Percentiles rank a stretch among this genome's conserved stretches.
Conservation (phyloP, 2,888 invertebrate genomes). For the Bursaphelenchus okinawaensis region DNA sequence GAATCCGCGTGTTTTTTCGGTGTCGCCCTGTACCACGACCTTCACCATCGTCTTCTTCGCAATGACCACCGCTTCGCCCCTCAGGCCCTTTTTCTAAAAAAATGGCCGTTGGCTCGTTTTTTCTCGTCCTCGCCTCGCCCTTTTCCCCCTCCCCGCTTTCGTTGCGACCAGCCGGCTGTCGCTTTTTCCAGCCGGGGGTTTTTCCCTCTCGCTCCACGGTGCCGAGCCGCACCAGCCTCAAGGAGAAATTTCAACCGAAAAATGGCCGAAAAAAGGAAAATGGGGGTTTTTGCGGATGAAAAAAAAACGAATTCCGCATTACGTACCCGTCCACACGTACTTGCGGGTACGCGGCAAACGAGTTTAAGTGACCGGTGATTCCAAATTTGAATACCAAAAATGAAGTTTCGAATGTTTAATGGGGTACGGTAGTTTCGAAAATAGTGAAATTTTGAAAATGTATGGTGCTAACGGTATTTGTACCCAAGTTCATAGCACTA, state of each 20-base stretch:
- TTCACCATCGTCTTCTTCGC: not conserved
- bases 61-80: not conserved
- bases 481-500: too few relatives aligned
- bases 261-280: not conserved
- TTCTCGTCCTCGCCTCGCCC: not conserved
- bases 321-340: too few relatives aligned
- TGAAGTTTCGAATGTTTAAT: too few relatives aligned
- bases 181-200: not conserved
- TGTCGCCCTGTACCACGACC: not conserved
- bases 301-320: too few relatives aligned
- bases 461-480: too few relatives aligned
- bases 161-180: not conserved
- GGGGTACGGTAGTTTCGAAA: too few relatives aligned
- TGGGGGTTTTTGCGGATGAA: too few relatives aligned
- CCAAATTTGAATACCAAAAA: too few relatives aligned
- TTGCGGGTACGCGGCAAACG: too few relatives aligned
- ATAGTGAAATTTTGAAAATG: too few relatives aligned
- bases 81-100: not conserved
- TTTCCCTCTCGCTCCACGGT: not conserved
- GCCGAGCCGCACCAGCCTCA: not conserved
- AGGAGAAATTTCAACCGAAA: not conserved
- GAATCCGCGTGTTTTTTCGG: not conserved
- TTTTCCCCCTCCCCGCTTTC: too few relatives aligned
- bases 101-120: not conserved
- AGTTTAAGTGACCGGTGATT: too few relatives aligned